Evolutionary conservation across 2,888 invertebrate genomes (phyloP).

Genomic region (Dinocampus coccinellae): DNA sequence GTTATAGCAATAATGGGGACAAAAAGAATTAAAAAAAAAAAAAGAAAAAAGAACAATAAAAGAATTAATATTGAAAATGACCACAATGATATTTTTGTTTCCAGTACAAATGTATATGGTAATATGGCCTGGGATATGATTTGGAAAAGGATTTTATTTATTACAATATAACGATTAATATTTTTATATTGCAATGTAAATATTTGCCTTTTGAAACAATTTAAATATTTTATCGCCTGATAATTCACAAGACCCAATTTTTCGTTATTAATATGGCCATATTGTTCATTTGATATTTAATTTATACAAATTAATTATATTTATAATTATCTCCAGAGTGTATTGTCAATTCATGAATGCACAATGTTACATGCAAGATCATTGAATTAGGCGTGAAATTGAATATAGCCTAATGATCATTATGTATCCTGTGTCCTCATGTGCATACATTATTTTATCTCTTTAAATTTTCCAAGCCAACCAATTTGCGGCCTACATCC

Average conservation of each 20-base stretch:
- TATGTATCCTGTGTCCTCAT: not conserved
- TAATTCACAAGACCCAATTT: not conserved
- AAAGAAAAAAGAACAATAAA: too few species aligned
- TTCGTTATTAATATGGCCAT: not conserved
- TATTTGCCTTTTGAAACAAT: conserved; percentile 11
- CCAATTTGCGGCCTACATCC: not conserved
- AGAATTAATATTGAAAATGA: conserved; percentile 28
- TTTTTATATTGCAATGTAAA: conserved; percentile 17
- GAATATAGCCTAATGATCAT: not conserved
- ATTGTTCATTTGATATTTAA: not conserved
- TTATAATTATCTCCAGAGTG: not conserved
- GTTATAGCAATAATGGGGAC: not conserved
- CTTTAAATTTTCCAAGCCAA: not conserved
- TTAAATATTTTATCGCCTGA: not conserved
- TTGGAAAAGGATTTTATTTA: not conserved
- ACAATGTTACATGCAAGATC: not conserved
- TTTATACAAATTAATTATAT: not conserved
- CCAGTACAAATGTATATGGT: conserved; percentile 17
- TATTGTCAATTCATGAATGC: conserved; percentile 14
- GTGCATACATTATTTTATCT: conserved; percentile 7
- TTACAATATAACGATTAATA: not conserved
- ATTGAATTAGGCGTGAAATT: not conserved
- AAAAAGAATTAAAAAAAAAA: conserved; percentile 35
- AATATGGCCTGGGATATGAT: conserved; percentile 43
- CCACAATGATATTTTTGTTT: conserved; percentile 33